Base-by-base conservation (phyloP, 2,113 vertebrate genomes). In the Melospiza melodia region DNA sequence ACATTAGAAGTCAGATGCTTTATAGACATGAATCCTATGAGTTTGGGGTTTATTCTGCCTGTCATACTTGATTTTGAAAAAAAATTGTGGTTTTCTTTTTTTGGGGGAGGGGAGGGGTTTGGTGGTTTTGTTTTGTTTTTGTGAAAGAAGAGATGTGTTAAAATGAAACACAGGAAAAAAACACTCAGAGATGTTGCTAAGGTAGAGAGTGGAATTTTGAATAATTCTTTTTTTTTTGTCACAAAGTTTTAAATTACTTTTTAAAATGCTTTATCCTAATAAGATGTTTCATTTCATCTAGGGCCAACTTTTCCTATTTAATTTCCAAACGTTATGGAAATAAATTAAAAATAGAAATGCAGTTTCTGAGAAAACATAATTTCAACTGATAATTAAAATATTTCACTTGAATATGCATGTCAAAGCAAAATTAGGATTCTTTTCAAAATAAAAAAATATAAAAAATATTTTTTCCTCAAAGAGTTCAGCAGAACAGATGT, bases 1-100 rank as follows among this genome's bases (percentile, higher is more conserved):
- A 20, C 0, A 0, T 30, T 15, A 30, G 12, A 88, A 85, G 2
- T 41, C 33, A 83, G 4, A 1, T 27, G 6, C 2, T 67, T 54
- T 43, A 35, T 24, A 12, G 6, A 1, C 39, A 4, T 30, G 7
- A 4, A 11, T 6, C 5, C 14, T 30, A 49, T 6, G 41, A 78
- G 1, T 31, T 72, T 76, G 8, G 5, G 2, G 1, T 30, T 93
- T 66, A 65, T 16, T 65, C 11, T 25, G 4, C 3, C 30, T 17
- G 35, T 72, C 2, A 2, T 27, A 27, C 3, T 21, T 25, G 55
- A 55, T 28, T 93, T n/a, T 73, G 27, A 83, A 92, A 63, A 1
- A 35, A 41, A 41, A 13, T 6, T 27, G 3, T 51, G 14, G 22
- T 44, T 52, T 89, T 31, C 2, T 20, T 44, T 44, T 19, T 44